These are phyloP conservation scores for Antheraea mylitta DNA, from an alignment of 1,140 invertebrate genomes.

Conservation along the genomic window DNA sequence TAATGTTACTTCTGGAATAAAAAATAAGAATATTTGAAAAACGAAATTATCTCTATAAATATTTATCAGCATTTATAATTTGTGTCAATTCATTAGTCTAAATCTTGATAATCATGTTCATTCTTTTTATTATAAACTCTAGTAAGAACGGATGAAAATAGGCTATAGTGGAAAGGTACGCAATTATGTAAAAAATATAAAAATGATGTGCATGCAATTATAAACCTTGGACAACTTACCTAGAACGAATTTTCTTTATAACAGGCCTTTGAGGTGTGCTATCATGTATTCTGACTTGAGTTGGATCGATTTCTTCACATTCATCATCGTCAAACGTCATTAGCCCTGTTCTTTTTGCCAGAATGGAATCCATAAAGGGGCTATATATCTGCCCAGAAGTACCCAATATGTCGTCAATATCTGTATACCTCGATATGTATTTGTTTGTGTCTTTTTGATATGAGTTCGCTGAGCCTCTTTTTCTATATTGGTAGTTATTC, in stretches of 20 bases:
- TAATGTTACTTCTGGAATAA: slow-evolving; percentile 67
- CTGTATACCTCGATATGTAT: slow-evolving; percentile 88
- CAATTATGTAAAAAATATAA: neutral
- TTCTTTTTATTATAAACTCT: too few relatives aligned
- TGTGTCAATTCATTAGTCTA: neutral
- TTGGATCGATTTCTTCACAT: slow-evolving; percentile 83
- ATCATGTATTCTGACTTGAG: slow-evolving; percentile 88
- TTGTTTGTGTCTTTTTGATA: slow-evolving; percentile 58
- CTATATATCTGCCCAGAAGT: slow-evolving; percentile 81
- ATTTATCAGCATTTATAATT: neutral
- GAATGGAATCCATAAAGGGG: slow-evolving; percentile 80
- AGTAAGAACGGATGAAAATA: too few relatives aligned
- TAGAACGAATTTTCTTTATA: slow-evolving; percentile 80
- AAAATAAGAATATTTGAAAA: slow-evolving; percentile 15
- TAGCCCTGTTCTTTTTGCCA: slow-evolving; percentile 65
- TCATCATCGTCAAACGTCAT: slow-evolving; percentile 70
- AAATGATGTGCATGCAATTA: neutral
- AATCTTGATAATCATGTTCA: too few relatives aligned
- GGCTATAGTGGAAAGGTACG: too few relatives aligned
- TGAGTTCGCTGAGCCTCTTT: slow-evolving; percentile 40
- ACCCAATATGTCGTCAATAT: slow-evolving; percentile 91
- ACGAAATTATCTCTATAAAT: neutral
- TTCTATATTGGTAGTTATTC: slow-evolving; percentile 79
- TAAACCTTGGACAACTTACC: slow-evolving; percentile 39
- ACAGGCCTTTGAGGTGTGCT: slow-evolving; percentile 84